Evolutionary conservation across 2,797 vertebrate species (phyloP), one percentile per base, ranked within the genome.

Genomic region (Trichosurus vulpecula): DNA sequence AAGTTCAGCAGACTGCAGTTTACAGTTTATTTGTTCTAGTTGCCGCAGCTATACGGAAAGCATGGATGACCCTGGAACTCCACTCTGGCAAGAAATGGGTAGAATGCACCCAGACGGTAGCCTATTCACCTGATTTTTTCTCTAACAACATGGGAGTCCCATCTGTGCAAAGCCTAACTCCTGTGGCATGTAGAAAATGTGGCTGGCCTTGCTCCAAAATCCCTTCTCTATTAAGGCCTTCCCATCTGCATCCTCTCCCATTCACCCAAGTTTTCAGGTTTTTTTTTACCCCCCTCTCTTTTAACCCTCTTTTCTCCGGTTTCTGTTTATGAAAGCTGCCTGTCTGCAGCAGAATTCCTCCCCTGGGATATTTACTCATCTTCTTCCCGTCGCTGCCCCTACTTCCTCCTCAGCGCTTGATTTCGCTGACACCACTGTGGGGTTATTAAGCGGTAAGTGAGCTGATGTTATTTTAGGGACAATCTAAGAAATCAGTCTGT

Each of bases 171-270:
- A 96, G 94, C 91, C 93, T 90, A 95, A 96, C 96, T 96, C 96
- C 94, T 90, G 13, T 47, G 94, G 97, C 98, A 97, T 97, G 98
- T 96, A 97, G 97, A 97, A 97, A 95, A 56, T 35, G 91, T 93
- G 56, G 94, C 97, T 97, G 96, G 96, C 95, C 93, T 1, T 1
- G 0, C 94, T 96, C 97, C 96, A 96, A 92, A 94, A 96, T 94
- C 95, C 93, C 96, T 96, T 94, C 93, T 97, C 96, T 95, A 95
- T 55, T 57, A 94, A 89, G 92, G 95, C 57, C 92, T 91, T 96
- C 96, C 96, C 96, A 98, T 97, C 97, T 97, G 97, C 61, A 95
- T 95, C 94, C 97, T 95, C 90, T 97, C 92, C 96, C 96, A 96
- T 92, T 97, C 95, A 95, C 93, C 91, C 90, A 14, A 94, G 61